These are phyloP conservation scores for Notechis scutatus DNA, from an alignment of 2,113 vertebrate genomes.

Conservation along the genomic window DNA sequence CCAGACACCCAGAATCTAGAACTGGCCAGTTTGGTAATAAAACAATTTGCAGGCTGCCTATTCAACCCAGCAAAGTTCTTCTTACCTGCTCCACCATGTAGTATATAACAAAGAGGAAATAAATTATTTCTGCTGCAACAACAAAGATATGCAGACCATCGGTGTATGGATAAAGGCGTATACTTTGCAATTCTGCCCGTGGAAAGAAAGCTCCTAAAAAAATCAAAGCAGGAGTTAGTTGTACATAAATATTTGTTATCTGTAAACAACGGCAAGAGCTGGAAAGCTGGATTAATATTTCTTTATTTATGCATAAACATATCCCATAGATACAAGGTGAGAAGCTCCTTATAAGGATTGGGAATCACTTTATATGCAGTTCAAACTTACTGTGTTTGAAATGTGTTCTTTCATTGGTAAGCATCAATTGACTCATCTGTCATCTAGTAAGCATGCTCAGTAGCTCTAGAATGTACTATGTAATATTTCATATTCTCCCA, in stretches of 20 bases:
- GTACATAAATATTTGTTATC: background rate
- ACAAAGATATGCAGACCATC: constrained; percentile 87
- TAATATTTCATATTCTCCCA: background rate
- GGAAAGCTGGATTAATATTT: background rate
- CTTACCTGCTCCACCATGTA: constrained; percentile 92
- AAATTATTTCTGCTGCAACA: constrained; percentile 82
- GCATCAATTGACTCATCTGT: background rate
- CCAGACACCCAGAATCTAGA: background rate
- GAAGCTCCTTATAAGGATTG: too few species aligned
- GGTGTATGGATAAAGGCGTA: constrained; percentile 86
- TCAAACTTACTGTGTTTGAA: too few species aligned
- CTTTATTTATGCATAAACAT: background rate
- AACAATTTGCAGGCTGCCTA: background rate
- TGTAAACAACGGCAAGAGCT: background rate
- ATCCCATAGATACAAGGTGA: too few species aligned
- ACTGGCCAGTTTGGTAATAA: background rate
- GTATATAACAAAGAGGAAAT: constrained; percentile 89
- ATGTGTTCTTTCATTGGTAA: too few species aligned
- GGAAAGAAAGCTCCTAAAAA: constrained; percentile 84
- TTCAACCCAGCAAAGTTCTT: background rate
- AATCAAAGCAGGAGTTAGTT: constrained; percentile 30
- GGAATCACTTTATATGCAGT: too few species aligned
- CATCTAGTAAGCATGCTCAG: background rate
- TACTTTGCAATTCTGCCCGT: constrained; percentile 76
- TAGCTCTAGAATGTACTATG: background rate